These are phyloP conservation scores for Netelia fuscicornis DNA, from an alignment of 2,888 invertebrate genomes.

Conservation along the genomic window DNA sequence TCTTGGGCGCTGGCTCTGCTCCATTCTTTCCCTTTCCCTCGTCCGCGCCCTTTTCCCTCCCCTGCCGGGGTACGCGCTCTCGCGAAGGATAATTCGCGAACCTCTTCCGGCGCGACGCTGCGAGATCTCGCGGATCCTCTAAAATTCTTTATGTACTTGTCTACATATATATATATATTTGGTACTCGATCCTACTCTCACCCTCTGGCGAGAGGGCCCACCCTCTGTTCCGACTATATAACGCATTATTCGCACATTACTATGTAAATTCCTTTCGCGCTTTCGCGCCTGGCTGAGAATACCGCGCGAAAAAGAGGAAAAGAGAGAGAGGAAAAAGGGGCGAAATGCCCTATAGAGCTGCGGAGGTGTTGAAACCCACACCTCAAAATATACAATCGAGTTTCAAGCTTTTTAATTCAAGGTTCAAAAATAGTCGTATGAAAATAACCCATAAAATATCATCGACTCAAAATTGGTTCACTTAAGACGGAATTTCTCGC, in stretches of 20 bases:
- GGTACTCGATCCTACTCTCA: background rate
- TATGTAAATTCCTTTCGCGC: constrained; percentile 65
- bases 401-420: constrained; percentile 17
- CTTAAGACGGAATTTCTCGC: background rate
- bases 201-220: background rate
- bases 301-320: background rate
- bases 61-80: constrained; percentile 11
- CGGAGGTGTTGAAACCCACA: constrained; percentile 18
- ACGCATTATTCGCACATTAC: constrained; percentile 61
- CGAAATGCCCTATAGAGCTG: constrained; percentile 6
- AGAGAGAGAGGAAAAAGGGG: background rate
- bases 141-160: background rate
- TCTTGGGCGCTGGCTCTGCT: constrained; percentile 48
- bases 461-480: background rate
- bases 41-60: background rate
- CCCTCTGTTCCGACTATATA: constrained; percentile 34
- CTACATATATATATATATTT: background rate
- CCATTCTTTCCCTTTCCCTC: background rate
- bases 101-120: background rate
- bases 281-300: constrained; percentile 1
- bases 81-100: constrained; percentile 6
- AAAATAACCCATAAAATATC: background rate
- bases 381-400: constrained; percentile 26
- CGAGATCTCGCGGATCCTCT: background rate
- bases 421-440: background rate